Evolutionary conservation across 2,888 invertebrate genomes (phyloP), one percentile per base, ranked within the genome.

Genomic region (Synergus gifuensis): DNA sequence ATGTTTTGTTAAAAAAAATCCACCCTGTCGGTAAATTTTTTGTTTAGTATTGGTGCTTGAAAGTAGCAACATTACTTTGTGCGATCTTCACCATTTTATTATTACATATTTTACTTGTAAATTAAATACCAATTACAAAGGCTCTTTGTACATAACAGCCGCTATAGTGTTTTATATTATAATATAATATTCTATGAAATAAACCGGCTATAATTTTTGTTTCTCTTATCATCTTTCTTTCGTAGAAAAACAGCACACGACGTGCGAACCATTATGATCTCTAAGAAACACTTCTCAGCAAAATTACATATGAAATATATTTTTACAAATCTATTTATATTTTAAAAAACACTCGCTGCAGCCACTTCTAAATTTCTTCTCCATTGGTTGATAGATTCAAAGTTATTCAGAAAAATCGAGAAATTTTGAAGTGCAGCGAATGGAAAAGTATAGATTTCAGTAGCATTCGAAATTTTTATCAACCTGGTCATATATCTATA

Each of bases 71-170:
- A 73, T n/a, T 54, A 9, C 36, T 83, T 84, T 82, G 80, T 84
- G 85, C 83, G 82, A 83, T 85, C 81, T 80, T 79, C 78, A 81
- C 82, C 83, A 83, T 82, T 91, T 91, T 91, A 90, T 91, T 91
- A 89, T 89, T 73, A 73, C 73, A 73, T 73, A 73, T 73, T 73
- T 91, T 86, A 89, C 84, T 90, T 89, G 90, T 89, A 90, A 90
- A 90, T 90, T 92, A 90, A 91, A 92, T 91, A 91, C 88, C 88
- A 90, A 87, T 91, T 92, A 91, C 91, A 92, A 91, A 91, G 91
- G 91, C 90, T 91, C 90, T 91, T 92, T 92, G 91, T 91, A 91
- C 91, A 91, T 90, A 91, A 91, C 89, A 88, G 90, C 88, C 89
- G 89, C 90, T 88, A 90, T 89, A 90, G 88, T 88, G 87, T 91